phyloP scores from a whole-genome alignment of 1,140 invertebrate genomes.

The Philaenus spumarius region DNA sequence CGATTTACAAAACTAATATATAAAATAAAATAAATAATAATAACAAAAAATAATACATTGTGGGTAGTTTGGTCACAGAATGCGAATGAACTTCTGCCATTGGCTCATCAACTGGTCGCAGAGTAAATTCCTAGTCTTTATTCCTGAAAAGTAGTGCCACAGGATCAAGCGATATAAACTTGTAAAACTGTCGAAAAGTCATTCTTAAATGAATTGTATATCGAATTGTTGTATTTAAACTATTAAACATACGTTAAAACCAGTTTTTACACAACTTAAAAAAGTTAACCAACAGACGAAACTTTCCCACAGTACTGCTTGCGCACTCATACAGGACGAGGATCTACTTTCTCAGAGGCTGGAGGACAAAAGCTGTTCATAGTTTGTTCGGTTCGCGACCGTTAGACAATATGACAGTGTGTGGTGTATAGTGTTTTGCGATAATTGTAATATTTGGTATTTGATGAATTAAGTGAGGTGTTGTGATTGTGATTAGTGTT shows the following conservation, averaged over 20 bases:
- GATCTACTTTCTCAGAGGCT: conserved; percentile 19
- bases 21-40: too few relatives aligned
- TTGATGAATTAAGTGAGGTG: conserved; percentile 6
- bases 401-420: conserved; percentile 8
- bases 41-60: not conserved
- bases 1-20: too few relatives aligned
- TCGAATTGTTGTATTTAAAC: not conserved
- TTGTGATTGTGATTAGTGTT: conserved; percentile 9
- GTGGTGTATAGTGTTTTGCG: conserved; percentile 1
- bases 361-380: conserved; percentile 24
- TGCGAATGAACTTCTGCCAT: conserved; percentile 25
- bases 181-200: too few relatives aligned
- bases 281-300: not conserved
- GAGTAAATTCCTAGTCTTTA: conserved; percentile 18
- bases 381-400: conserved; percentile 19
- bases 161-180: too few relatives aligned
- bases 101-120: conserved; percentile 11
- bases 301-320: conserved; percentile 27
- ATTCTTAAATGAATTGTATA: too few relatives aligned
- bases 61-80: not conserved
- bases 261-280: not conserved
- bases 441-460: not conserved
- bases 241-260: not conserved
- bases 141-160: conserved; percentile 10
- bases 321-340: conserved; percentile 21